A percentile compares a stretch with the other conserved stretches of the same genome.
phyloP scores from a whole-genome alignment of 64 coral and sea anemone genomes.

The Platygyra sinensis region DNA sequence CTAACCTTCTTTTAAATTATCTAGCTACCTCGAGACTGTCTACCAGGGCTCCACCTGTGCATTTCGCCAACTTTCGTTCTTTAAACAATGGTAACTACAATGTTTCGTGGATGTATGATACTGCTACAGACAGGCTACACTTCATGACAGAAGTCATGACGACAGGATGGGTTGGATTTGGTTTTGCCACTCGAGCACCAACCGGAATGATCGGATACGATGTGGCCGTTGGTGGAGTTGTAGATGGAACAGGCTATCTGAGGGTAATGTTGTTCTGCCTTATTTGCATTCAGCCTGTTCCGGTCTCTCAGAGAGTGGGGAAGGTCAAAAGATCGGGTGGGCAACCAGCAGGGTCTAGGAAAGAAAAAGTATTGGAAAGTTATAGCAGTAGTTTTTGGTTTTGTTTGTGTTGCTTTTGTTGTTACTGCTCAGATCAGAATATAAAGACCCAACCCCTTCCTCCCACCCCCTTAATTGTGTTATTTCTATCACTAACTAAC shows the following conservation, averaged over 20 bases:
- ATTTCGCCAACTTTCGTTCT: background rate
- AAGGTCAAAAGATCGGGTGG: too few relatives aligned
- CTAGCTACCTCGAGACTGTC: background rate
- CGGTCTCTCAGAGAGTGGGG: too few relatives aligned
- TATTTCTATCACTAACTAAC: too few relatives aligned
- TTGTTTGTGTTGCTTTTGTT: too few relatives aligned
- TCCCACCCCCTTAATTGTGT: too few relatives aligned
- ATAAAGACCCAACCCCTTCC: too few relatives aligned
- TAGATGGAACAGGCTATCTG: background rate
- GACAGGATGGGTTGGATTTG: slow-evolving; percentile 50
- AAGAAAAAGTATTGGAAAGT: too few relatives aligned
- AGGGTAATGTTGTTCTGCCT: background rate
- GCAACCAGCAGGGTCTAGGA: too few relatives aligned
- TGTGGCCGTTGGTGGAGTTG: slow-evolving; percentile 48
- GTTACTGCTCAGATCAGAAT: too few relatives aligned
- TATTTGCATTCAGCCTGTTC: too few relatives aligned
- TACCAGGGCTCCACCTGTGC: background rate
- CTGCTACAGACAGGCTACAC: slow-evolving; percentile 25
- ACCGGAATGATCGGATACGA: slow-evolving; percentile 31
- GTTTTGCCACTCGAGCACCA: background rate
- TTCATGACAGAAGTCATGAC: slow-evolving; percentile 12
- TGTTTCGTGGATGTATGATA: slow-evolving; percentile 46
- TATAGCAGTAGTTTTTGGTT: too few relatives aligned
- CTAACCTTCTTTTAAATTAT: too few relatives aligned
- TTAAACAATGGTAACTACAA: slow-evolving; percentile 8